A percentile compares a stretch with the other conserved stretches of the same genome.
Conservation (phyloP, 2,113 vertebrate genomes). For the cat (Felis catus) region F.catus_Fca126_mat1.0 CM031414.1:136642001-136642500, state of each 20-base stretch:
- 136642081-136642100: rapidly evolving
- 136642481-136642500: no score
- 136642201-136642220: not conserved
- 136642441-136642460: no score
- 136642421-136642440: no score
- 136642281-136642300: not conserved
- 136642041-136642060: rapidly evolving
- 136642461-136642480: no score
- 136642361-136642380: not conserved
- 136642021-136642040: no score
- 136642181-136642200: rapidly evolving
- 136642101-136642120: no score
- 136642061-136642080: not conserved
- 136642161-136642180: not conserved
- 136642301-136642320: not conserved
- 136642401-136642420: no score
- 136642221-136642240: not conserved
- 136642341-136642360: no score
- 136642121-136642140: rapidly evolving
- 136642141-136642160: not conserved
- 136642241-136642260: no score
- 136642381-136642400: not conserved
- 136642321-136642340: not conserved
- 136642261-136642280: not conserved
- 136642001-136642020: not conserved